A percentile compares a stretch with the other conserved stretches of the same genome.
These are phyloP conservation scores for Corvus hawaiiensis DNA, from an alignment of 2,113 vertebrate species.

Conservation along the genomic window DNA sequence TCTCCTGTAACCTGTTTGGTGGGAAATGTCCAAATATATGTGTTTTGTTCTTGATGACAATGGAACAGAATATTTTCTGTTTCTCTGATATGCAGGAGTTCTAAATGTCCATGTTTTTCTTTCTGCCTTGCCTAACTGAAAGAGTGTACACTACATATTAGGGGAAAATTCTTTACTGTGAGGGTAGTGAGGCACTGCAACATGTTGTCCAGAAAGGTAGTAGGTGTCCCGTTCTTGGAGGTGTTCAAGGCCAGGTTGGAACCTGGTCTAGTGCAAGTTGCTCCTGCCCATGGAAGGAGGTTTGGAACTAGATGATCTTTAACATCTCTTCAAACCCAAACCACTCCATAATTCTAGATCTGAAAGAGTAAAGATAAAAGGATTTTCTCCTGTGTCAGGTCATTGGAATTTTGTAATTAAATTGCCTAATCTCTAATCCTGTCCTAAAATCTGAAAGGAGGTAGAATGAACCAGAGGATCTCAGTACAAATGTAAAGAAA, in stretches of 20 bases:
- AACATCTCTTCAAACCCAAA: not conserved
- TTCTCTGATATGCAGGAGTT: not conserved
- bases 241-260: not conserved
- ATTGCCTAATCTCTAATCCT: not conserved
- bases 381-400: not conserved
- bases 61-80: not conserved
- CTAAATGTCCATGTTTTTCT: not conserved
- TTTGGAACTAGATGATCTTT: not conserved
- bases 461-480: not conserved
- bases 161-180: not conserved
- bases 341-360: not conserved
- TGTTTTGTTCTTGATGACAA: not conserved
- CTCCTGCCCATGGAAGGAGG: not conserved
- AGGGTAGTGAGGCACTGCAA: not conserved
- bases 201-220: not conserved
- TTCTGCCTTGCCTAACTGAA: not conserved
- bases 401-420: not conserved
- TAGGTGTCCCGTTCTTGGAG: not conserved
- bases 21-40: not conserved
- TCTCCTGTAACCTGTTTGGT: not conserved
- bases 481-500: not conserved
- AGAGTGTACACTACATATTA: not conserved
- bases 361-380: not conserved
- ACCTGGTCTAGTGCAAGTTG: not conserved
- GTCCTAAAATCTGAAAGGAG: not conserved